Evolutionary conservation across 1,140 invertebrate genomes (phyloP), one percentile per base, ranked within the genome.

Genomic region (Dinoponera quadriceps): DNA sequence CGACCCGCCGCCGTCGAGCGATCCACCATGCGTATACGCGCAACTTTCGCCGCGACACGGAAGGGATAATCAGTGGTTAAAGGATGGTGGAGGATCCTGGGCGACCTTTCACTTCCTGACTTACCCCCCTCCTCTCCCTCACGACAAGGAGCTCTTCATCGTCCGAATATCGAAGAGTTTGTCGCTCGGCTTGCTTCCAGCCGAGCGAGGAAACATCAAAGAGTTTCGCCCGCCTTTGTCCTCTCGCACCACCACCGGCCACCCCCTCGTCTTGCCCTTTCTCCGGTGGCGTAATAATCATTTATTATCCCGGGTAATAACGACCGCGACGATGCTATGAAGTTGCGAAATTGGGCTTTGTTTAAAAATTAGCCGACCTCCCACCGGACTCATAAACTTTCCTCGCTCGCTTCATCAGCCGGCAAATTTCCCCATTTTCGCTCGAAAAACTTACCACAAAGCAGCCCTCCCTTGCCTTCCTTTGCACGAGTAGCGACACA

Each of bases 111-210:
- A 14, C 25, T 44, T 74, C 59, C 44, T 9, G 62, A 68, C 14
- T 18, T 57, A 3, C 83, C 86, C 85, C 11, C 38, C 38, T 71
- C 9, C 83, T 85, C 86, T 71, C 9, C 83, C 85, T 85, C 75
- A 71, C 57, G 65, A 86, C 69, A 82, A 90, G 86, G 89, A 89
- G 90, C 94, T 94, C 94, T 94, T 94, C 94, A 94, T 94, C 92
- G 91, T 90, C 87, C 82, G 90, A 93, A 94, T 94, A 94, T 94
- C 91, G 93, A 92, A 94, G 93, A 94, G 93, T 94, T 94, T 93
- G 93, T 94, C 93, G 93, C 93, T 93, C 91, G 89, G 91, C 90
- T 94, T 88, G 86, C 88, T 86, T 88, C 90, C 84, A 90, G 81
- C 89, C 89, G 83, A 91, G 89, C 88, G 89, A 89, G 91, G 91